A percentile compares a stretch with the other conserved stretches of the same genome.
phyloP scores from a whole-genome alignment of 2,113 vertebrate species.

The Sturnus vulgaris region DNA sequence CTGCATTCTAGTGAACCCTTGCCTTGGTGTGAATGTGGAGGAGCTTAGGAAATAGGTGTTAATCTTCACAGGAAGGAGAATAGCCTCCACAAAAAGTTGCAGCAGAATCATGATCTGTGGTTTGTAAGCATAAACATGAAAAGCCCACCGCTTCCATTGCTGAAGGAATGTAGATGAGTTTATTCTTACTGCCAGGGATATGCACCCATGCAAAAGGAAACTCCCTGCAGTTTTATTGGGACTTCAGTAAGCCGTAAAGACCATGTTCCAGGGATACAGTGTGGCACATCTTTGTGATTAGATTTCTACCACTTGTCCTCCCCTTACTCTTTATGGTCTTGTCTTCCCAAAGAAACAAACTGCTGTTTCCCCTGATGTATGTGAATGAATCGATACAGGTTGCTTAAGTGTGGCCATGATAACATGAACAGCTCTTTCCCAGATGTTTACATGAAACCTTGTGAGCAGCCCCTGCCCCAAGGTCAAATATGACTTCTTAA shows the following conservation, averaged over 20 bases:
- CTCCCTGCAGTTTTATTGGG: background rate
- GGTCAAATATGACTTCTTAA: background rate
- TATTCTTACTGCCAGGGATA: background rate
- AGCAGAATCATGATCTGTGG: background rate
- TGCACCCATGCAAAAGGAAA: background rate
- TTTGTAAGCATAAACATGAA: background rate
- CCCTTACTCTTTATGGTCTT: background rate
- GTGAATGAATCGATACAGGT: rapidly evolving
- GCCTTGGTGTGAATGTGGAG: rapidly evolving
- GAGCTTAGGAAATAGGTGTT: rapidly evolving
- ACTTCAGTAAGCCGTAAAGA: background rate
- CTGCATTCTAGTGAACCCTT: background rate
- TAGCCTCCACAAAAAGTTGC: background rate
- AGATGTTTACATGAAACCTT: background rate
- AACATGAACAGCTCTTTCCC: background rate
- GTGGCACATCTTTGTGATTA: background rate
- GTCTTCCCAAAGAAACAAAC: background rate
- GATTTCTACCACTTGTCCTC: background rate
- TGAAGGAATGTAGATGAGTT: background rate
- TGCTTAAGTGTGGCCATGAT: background rate
- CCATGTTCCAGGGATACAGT: background rate
- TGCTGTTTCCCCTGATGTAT: rapidly evolving
- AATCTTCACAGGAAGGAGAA: background rate
- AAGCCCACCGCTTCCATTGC: background rate
- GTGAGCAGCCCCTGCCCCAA: background rate